Base-by-base conservation (phyloP, 2,888 invertebrate species). In the Ctenicera cuprea region DNA sequence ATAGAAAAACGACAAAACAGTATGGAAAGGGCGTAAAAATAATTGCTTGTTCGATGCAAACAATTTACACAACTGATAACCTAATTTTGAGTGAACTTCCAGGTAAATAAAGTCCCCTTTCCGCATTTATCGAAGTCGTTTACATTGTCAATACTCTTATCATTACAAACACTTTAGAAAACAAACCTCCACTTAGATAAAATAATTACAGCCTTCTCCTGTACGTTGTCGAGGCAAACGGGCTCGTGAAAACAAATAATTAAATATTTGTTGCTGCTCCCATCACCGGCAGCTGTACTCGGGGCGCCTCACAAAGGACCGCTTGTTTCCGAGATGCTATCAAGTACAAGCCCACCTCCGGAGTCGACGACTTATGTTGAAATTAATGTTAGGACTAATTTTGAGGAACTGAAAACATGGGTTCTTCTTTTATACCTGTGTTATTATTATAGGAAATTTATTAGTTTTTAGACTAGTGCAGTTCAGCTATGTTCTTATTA, bases 251-350 rank as follows among this genome's bases (percentile, higher is more conserved):
- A 79, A 79, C 74, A 78, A 79, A 78, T 76, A 78, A 80, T 80
- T 78, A 80, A 78, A 79, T 77, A 76, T 77, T 78, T 78, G 71
- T 76, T 74, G 77, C 73, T 76, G 78, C 76, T 76, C 68, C 76
- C 76, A 73, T 78, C 79, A 76, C 75, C 77, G 73, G 74, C 78
- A 76, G 78, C 77, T 77, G 78, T 76, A 69, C 62, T 71, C 71
- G 74, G 73, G 70, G 76, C 77, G 71, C 67, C 73, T 72, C 38
- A 78, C 78, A 80, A 76, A 77, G 75, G 75, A 74, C 79, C 77
- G 77, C 75, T 77, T 78, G 79, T 77, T 78, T 72, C 75, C 70
- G 63, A 73, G 79, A 80, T 80, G 77, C 77, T 80, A 80, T 80
- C 79, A 71, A 64, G 62, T 73, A 67, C 74, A 74, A 71, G 68